These are phyloP conservation scores for Anabas testudineus DNA, from an alignment of 2,797 vertebrate species.

Conservation along the genomic window DNA sequence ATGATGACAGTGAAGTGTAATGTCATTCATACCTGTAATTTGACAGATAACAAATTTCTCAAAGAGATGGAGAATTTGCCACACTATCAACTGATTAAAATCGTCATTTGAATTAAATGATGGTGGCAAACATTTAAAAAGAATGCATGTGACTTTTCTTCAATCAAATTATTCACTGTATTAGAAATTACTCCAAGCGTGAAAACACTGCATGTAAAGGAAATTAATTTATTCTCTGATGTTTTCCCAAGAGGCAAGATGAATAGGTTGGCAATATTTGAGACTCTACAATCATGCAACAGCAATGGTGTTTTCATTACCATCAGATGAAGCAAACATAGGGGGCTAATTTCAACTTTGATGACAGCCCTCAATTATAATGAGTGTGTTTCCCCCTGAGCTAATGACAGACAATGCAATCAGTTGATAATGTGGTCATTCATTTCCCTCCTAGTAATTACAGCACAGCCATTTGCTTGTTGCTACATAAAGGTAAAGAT, in stretches of 20 bases:
- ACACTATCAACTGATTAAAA: not conserved
- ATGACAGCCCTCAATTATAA: slow-evolving; percentile 59
- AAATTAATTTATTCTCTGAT: slow-evolving; percentile 24
- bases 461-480: slow-evolving; percentile 36
- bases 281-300: slow-evolving; percentile 27
- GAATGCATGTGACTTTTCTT: not conserved
- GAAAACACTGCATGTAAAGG: slow-evolving; percentile 1
- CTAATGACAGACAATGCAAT: slow-evolving; percentile 62
- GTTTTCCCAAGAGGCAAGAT: slow-evolving; percentile 34
- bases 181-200: not conserved
- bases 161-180: slow-evolving; percentile 20
- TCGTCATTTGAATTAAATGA: not conserved
- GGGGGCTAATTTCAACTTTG: slow-evolving; percentile 61
- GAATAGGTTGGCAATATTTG: slow-evolving; percentile 33
- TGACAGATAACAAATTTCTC: not conserved
- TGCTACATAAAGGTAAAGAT: slow-evolving; percentile 42
- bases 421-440: slow-evolving; percentile 56
- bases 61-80: not conserved
- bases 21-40: slow-evolving; percentile 5
- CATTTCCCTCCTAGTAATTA: slow-evolving; percentile 46
- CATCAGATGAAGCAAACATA: slow-evolving; percentile 50
- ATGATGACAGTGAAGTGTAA: slow-evolving; percentile 15
- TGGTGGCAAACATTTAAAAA: not conserved
- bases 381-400: slow-evolving; percentile 42
- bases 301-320: slow-evolving; percentile 49